Evolutionary conservation across 2,113 vertebrate species (phyloP), one percentile per base, ranked within the genome.

Genomic region (Datnioides undecimradiatus): DNA sequence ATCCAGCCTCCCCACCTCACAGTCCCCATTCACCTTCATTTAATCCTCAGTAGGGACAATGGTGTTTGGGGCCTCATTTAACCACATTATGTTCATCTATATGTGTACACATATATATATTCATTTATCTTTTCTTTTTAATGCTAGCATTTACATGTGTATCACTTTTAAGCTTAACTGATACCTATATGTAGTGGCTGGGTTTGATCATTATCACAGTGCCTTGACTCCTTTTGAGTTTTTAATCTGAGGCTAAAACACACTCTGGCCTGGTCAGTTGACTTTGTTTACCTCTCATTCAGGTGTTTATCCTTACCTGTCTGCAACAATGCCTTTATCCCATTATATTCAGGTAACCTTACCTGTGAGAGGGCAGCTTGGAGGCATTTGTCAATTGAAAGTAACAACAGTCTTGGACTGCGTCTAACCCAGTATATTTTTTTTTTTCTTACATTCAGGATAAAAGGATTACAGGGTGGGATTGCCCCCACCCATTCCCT

Each of bases 141-240:
- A 81, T 86, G 66, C 90, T 92, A 84, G 86, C 80, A 84, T 89
- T 83, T 88, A 88, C 52, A 85, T 70, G 51, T 88, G 70, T 90
- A 91, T 87, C 25, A 82, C 71, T 88, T 88, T 65, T 77, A 85
- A 80, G 87, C 85, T 89, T 87, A 91, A 89, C 67, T 78, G 82
- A 82, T 73, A 48, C 52, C 36, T 70, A 3, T 76, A 80, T 77
- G 83, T 87, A 89, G 88, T 77, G 68, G 84, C 81, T 86, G 83
- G 77, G 81, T 87, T 87, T 65, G 75, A 82, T 69, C 48, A 33
- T 40, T 51, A 70, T 88, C 87, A 74, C 88, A 90, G 93, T 93
- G 92, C 93, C 92, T 94, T 93, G 78, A 83, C 71, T 88, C 69
- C 52, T 79, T n/a, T n/a, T 59, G 12, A 64, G 41, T 80, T 88